Base-by-base conservation (phyloP, 1,140 invertebrate genomes). In the Dryas iulia region DNA sequence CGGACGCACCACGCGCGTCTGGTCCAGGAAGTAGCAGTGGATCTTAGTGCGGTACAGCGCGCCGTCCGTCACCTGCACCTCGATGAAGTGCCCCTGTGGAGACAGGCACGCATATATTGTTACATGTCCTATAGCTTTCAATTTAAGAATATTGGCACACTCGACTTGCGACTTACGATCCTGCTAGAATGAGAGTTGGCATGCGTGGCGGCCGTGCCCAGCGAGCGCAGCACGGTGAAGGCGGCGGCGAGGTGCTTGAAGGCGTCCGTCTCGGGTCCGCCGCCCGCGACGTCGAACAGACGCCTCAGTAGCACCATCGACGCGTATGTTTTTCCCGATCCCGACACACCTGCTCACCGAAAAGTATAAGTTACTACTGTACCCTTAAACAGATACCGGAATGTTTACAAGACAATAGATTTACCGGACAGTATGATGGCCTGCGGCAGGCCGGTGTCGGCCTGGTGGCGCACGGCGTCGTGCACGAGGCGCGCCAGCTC, bases 21-120 rank as follows among this genome's bases (percentile, higher is more conserved):
- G 97, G 83, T 99, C 97, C 72, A 98, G 91, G 92, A 98, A 98
- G 83, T 98, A 98, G 88, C 97, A 98, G 85, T 98, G 97, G 74
- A 98, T 98, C 94, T 98, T 98, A 3, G 98, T 98, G 81, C 98
- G 94, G 88, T 98, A 98, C 25, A 99, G 92, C 10, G 97, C 97
- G 62, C 97, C 97, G 88, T 98, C 97, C n/a, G 97, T 98, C 57
- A 98, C 97, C 92, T 98, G 97, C 57, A 98, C 97, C 92, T 99
- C 97, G 77, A 99, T 98, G 86, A 98, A 99, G 88, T 98, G 97
- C 30, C 98, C 97, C 97, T 98, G 54, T 35, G 30, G 3, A 7
- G 1, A 31, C 30, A 31, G n/a, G n/a, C n/a, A 8, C 30, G 8
- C 8, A 6, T 10, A 7, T 31, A 8, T 31, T 7, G 1, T 7